Percentiles rank a stretch among this genome's conserved stretches.
Conservation (phyloP, 2,113 vertebrate genomes). For the Heliornis fulica region DNA sequence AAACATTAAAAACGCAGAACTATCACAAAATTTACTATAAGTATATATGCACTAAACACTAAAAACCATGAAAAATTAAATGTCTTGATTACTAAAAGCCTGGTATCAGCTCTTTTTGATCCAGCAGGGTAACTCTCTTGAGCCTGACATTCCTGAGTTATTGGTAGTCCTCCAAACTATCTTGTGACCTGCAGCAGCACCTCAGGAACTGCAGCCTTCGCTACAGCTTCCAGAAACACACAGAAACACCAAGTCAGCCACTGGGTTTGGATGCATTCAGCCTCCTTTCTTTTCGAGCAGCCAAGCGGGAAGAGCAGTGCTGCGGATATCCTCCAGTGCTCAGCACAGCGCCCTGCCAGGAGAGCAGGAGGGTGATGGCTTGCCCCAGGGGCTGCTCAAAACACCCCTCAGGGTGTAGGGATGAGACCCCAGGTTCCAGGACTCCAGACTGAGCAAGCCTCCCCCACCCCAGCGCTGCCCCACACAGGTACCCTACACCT, state of each 20-base stretch:
- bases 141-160: neutral
- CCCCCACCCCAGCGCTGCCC: neutral
- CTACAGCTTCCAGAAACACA: neutral
- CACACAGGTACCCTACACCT: no score
- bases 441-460: neutral
- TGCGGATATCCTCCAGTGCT: fast-evolving
- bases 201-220: neutral
- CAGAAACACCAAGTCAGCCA: neutral
- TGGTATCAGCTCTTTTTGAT: neutral
- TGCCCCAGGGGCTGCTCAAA: neutral
- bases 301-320: fast-evolving
- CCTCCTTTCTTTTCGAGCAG: neutral
- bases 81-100: neutral
- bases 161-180: neutral
- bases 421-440: fast-evolving
- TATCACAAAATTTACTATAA: neutral
- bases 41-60: fast-evolving
- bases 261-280: no score
- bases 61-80: neutral
- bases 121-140: fast-evolving
- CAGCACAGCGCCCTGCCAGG: neutral
- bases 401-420: fast-evolving
- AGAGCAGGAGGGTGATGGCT: neutral
- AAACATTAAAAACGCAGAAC: fast-evolving
- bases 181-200: neutral